phyloP scores from a whole-genome alignment of 2,888 invertebrate genomes.

The Trissolcus brochymenae region DNA sequence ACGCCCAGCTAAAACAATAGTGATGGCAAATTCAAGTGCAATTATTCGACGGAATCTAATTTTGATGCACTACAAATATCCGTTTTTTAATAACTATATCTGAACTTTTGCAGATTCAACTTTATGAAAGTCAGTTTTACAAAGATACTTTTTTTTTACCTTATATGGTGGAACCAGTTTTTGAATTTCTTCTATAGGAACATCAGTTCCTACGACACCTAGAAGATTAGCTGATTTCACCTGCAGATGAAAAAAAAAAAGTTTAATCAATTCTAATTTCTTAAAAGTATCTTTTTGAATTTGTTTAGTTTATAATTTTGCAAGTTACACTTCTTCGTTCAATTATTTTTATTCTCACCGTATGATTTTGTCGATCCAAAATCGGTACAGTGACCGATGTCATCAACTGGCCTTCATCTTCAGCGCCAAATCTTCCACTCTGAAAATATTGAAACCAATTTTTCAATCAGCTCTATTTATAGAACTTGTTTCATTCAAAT shows the following conservation, averaged over 20 bases:
- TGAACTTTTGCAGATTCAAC: neutral
- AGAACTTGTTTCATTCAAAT: neutral
- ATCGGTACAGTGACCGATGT: conserved; percentile 96
- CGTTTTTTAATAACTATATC: neutral
- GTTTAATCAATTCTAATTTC: too few relatives aligned
- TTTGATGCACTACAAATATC: conserved; percentile 14
- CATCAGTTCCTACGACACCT: conserved; percentile 98
- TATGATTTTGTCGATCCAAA: conserved; percentile 93
- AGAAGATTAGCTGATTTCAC: conserved; percentile 93
- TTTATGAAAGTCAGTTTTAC: neutral
- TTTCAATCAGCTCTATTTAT: too few relatives aligned
- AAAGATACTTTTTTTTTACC: conserved; percentile 77
- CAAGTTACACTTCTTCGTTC: too few relatives aligned
- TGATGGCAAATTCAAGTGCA: conserved; percentile 40
- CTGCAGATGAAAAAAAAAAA: conserved; percentile 75
- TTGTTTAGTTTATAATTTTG: neutral
- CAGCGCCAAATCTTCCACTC: conserved; percentile 83
- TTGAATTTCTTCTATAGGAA: conserved; percentile 95
- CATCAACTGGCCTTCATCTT: conserved; percentile 89
- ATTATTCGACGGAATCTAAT: conserved; percentile 31
- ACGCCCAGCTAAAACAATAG: conserved; percentile 87
- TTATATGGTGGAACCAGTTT: conserved; percentile 96
- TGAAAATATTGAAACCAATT: conserved; percentile 69
- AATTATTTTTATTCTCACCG: conserved; percentile 77
- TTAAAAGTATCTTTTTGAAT: too few relatives aligned